phyloP scores from a whole-genome alignment of 2,888 invertebrate genomes.

The Tachina fera region DNA sequence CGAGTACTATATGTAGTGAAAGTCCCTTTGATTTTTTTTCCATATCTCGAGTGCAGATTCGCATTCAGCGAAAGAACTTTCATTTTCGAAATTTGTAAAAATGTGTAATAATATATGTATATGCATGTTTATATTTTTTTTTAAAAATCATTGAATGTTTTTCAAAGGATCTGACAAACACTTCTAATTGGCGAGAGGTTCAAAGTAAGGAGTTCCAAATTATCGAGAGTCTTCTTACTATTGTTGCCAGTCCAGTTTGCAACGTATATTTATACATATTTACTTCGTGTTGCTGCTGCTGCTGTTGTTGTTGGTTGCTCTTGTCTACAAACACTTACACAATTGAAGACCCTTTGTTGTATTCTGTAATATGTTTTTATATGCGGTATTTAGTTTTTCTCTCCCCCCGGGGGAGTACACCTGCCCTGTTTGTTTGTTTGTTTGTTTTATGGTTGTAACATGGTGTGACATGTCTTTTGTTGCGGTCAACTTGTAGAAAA shows the following conservation, averaged over 20 bases:
- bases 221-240: not conserved
- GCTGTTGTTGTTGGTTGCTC: constrained; percentile 14
- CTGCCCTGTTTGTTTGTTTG: constrained; percentile 66
- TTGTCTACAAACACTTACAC: not conserved
- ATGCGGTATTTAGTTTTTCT: constrained; percentile 52
- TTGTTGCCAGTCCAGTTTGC: constrained; percentile 44
- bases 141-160: too few relatives aligned
- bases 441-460: constrained; percentile 73
- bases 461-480: constrained; percentile 81
- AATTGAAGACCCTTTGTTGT: constrained; percentile 11
- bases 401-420: constrained; percentile 61
- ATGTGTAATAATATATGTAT: too few relatives aligned
- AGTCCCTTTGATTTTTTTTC: too few relatives aligned
- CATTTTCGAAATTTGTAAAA: too few relatives aligned
- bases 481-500: constrained; percentile 78
- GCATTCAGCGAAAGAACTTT: too few relatives aligned
- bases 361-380: constrained; percentile 39
- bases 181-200: too few relatives aligned
- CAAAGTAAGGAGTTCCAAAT: too few relatives aligned
- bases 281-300: constrained; percentile 1
- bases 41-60: too few relatives aligned
- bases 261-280: constrained; percentile 31
- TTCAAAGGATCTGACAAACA: too few relatives aligned
- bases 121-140: too few relatives aligned
- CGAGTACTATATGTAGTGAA: too few relatives aligned